Conservation (phyloP, 2,113 vertebrate species). For the Crotalus viridis region DNA sequence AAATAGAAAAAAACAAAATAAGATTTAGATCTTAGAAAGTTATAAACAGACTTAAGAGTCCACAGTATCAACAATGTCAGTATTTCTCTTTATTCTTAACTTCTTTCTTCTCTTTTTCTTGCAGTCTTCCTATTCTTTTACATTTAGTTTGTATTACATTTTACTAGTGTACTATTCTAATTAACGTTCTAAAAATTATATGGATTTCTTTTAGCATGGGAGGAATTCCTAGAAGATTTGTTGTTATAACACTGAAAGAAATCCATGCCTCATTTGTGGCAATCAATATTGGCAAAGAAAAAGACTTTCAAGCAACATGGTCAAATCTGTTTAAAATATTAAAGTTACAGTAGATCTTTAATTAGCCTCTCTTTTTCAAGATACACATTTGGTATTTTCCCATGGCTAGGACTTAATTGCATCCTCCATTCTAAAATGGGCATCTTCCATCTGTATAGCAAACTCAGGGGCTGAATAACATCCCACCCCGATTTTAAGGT, state of each 20-base stretch:
- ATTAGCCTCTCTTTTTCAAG: background rate
- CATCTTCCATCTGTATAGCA: background rate
- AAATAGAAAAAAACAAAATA: background rate
- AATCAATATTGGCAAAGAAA: background rate
- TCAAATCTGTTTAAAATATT: background rate
- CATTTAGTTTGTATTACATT: background rate
- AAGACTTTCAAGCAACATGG: background rate
- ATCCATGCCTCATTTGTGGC: background rate
- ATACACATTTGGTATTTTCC: background rate
- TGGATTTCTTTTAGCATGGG: background rate
- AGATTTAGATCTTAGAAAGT: background rate
- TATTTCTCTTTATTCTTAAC: background rate
- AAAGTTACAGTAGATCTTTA: background rate
- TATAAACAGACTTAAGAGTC: background rate
- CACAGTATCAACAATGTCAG: background rate
- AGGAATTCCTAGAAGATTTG: background rate
- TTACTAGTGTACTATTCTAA: background rate
- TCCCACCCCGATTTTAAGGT: slow-evolving; percentile 29
- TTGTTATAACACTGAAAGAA: background rate
- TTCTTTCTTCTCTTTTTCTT: background rate
- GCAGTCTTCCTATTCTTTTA: background rate
- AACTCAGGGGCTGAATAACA: background rate
- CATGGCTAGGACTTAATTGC: background rate
- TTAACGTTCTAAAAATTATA: background rate
- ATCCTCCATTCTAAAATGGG: background rate